Evolutionary conservation across 2,797 vertebrate species (phyloP).

Genomic region (Bradypodion ventrale): DNA sequence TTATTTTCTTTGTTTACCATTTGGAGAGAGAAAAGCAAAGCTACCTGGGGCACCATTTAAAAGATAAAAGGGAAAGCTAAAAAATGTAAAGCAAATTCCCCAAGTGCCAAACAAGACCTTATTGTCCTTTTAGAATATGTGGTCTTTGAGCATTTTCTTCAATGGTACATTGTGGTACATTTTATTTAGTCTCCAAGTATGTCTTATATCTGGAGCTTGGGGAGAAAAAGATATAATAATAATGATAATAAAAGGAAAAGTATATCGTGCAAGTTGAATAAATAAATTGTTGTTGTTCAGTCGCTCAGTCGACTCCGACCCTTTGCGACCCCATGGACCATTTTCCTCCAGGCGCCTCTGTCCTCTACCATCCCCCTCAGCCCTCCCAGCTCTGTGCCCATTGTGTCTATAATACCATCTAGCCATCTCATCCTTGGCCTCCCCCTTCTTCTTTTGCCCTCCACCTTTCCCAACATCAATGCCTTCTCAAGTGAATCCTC

Average conservation of each 20-base stretch:
- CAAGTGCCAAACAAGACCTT: constrained; percentile 17
- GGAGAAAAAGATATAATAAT: background rate
- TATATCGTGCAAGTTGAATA: background rate
- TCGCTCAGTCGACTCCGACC: too few species aligned
- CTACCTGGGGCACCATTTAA: constrained; percentile 17
- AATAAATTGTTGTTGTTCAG: too few species aligned
- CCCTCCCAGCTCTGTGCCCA: too few species aligned
- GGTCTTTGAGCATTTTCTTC: background rate
- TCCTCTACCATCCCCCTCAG: too few species aligned
- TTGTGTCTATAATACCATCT: too few species aligned
- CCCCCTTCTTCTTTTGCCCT: too few species aligned
- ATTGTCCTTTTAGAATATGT: background rate
- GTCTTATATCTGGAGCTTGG: background rate
- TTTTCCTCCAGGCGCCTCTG: too few species aligned
- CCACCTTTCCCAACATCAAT: too few species aligned
- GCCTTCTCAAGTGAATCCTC: too few species aligned
- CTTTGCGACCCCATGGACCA: too few species aligned
- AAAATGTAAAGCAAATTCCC: constrained; percentile 28
- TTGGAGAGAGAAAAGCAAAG: constrained; percentile 32
- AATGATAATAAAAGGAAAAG: background rate
- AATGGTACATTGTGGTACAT: background rate
- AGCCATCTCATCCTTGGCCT: too few species aligned
- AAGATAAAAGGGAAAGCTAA: constrained; percentile 27
- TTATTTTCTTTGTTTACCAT: constrained; percentile 5
- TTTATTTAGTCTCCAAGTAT: background rate